phyloP scores from a whole-genome alignment of 2,888 invertebrate species.

The Molanna angustata region DNA sequence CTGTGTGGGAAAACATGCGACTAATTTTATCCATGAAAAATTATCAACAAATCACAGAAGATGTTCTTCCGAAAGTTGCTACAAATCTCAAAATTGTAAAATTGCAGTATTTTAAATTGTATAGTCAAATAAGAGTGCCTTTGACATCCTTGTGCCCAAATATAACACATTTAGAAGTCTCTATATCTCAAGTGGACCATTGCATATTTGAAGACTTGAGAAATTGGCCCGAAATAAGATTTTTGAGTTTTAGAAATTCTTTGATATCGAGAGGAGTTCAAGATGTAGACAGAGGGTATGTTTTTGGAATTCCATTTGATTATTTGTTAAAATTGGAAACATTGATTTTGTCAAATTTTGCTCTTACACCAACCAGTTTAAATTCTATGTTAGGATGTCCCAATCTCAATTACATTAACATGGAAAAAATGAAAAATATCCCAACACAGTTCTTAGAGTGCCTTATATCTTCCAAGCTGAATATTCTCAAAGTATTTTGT shows the following conservation, averaged over 20 bases:
- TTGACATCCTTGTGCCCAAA: slow-evolving; percentile 53
- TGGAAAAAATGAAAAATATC: slow-evolving; percentile 57
- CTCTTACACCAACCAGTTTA: slow-evolving; percentile 49
- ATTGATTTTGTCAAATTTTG: slow-evolving; percentile 52
- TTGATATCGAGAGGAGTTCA: slow-evolving; percentile 46
- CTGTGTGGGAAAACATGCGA: slow-evolving; percentile 54
- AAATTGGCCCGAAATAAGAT: slow-evolving; percentile 52
- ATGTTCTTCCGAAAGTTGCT: slow-evolving; percentile 53
- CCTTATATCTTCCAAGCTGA: slow-evolving; percentile 47
- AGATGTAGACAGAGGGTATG: slow-evolving; percentile 51
- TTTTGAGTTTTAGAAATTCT: slow-evolving; percentile 54
- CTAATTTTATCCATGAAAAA: slow-evolving; percentile 56
- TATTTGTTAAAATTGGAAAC: slow-evolving; percentile 49
- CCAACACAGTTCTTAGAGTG: slow-evolving; percentile 52
- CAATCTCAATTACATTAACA: slow-evolving; percentile 51
- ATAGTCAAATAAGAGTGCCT: slow-evolving; percentile 52
- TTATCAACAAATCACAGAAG: slow-evolving; percentile 52
- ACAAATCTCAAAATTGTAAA: slow-evolving; percentile 55
- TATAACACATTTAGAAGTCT: slow-evolving; percentile 54
- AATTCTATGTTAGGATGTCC: slow-evolving; percentile 52
- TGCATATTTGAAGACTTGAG: slow-evolving; percentile 54
- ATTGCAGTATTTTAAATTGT: slow-evolving; percentile 55
- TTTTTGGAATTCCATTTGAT: slow-evolving; percentile 53
- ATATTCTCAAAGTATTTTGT: slow-evolving; percentile 46
- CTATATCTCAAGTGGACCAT: slow-evolving; percentile 55